Evolutionary conservation across 2,113 vertebrate species (phyloP).

Genomic region (Cacatua alba): DNA sequence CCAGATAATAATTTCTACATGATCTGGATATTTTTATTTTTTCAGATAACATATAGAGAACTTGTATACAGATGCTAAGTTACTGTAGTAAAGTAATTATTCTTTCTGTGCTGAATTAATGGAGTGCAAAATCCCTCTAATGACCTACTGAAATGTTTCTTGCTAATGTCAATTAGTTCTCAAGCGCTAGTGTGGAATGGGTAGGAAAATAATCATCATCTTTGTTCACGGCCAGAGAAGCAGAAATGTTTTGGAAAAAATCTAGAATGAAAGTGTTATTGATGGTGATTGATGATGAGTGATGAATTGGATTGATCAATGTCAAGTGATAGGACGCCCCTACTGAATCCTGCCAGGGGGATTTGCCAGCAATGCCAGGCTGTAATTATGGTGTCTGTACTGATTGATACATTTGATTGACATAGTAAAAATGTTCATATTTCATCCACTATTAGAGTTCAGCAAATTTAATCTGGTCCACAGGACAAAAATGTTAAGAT

Average conservation of each 20-base stretch:
- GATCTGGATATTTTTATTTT: neutral
- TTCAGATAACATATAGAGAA: neutral
- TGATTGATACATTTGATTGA: neutral
- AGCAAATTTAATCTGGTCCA: neutral
- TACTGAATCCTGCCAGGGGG: neutral
- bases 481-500: neutral
- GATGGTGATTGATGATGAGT: neutral
- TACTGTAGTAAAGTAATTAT: neutral
- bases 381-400: neutral
- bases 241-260: neutral
- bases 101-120: conserved; percentile 17
- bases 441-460: neutral
- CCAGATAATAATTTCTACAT: neutral
- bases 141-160: neutral
- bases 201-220: neutral
- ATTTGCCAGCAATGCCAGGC: neutral
- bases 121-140: neutral
- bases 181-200: neutral
- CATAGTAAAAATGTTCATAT: neutral
- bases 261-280: neutral
- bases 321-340: neutral
- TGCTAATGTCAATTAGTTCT: neutral
- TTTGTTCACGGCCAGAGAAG: neutral
- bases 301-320: neutral
- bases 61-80: neutral